Evolutionary conservation across 2,888 invertebrate genomes (phyloP), one percentile per base, ranked within the genome.

Genomic region (Zaprionus lineosus): DNA sequence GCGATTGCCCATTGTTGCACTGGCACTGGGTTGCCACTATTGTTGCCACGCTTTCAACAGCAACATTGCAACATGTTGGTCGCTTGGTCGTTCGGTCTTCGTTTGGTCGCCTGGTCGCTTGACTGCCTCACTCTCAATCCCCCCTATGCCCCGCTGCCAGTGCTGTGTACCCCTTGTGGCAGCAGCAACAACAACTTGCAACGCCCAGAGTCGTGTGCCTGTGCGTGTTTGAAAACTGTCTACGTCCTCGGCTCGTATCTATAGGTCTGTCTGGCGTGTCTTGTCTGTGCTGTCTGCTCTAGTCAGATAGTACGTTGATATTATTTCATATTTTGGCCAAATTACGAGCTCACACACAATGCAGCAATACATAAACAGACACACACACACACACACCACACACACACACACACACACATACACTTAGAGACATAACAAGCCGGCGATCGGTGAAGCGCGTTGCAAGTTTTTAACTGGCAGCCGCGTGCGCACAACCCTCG

Each of bases 291-390:
- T 52, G 26, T 40, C 55, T 56, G 44, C 39, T 55, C 46, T 12
- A 43, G 29, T 53, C 62, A 60, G 68, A 61, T 69, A 69, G 43
- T 26, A 66, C 52, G 66, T 39, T 67, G 70, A 74, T 69, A 69
- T 69, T 74, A 69, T 74, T 69, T 69, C 69, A 69, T 69, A 69
- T 69, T 69, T 69, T 74, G 69, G 70, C 69, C 69, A 69, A 69
- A 74, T 69, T 69, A 62, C 68, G 62, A 55, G 69, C 37, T 33
- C 47, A 48, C 33, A 43, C 41, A 60, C 29, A n/a, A n/a, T n/a
- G n/a, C n/a, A n/a, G n/a, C n/a, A n/a, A n/a, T n/a, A 58, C 24
- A 36, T 29, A 40, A 14, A 41, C 18, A 26, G 7, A 36, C 31
- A 21, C 44, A 41, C 16, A 40, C 33, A 29, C 14, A 34, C 16